phyloP scores from a whole-genome alignment of 1,140 invertebrate species.

The Steinernema khuongi region DNA sequence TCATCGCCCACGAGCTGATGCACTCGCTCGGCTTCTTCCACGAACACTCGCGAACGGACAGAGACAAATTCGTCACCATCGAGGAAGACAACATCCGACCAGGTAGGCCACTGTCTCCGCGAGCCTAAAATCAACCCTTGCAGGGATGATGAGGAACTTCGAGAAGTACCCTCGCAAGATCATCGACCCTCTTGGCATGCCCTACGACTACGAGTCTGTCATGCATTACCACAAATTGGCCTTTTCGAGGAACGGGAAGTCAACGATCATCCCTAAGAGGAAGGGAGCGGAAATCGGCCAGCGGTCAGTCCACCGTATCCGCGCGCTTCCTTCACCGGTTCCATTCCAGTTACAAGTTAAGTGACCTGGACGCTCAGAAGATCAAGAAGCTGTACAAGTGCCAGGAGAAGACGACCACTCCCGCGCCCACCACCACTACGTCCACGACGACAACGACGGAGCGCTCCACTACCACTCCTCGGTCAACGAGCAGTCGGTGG shows the following conservation, averaged over 20 bases:
- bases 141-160: constrained; percentile 57
- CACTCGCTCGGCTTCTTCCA: constrained; percentile 56
- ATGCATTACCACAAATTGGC: constrained; percentile 59
- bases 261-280: constrained; percentile 54
- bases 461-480: neutral
- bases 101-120: constrained; percentile 30
- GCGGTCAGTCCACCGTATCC: constrained; percentile 34
- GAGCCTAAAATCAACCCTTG: constrained; percentile 22
- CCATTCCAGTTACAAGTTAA: constrained; percentile 50
- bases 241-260: constrained; percentile 53
- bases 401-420: constrained; percentile 24
- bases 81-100: constrained; percentile 56
- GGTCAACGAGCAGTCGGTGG: neutral
- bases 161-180: constrained; percentile 59
- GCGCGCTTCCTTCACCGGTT: neutral
- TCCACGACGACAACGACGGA: constrained; percentile 23
- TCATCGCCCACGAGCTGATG: constrained; percentile 57
- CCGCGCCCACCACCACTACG: constrained; percentile 12
- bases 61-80: constrained; percentile 55
- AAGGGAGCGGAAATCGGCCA: constrained; percentile 55
- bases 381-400: constrained; percentile 36
- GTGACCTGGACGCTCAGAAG: constrained; percentile 52
- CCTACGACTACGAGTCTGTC: constrained; percentile 54
- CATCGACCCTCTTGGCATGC: constrained; percentile 57
- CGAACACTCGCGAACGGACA: constrained; percentile 56